Evolutionary conservation across 2,888 invertebrate genomes (phyloP), one percentile per base, ranked within the genome.

Genomic region (Microctonus aethiopoides): DNA sequence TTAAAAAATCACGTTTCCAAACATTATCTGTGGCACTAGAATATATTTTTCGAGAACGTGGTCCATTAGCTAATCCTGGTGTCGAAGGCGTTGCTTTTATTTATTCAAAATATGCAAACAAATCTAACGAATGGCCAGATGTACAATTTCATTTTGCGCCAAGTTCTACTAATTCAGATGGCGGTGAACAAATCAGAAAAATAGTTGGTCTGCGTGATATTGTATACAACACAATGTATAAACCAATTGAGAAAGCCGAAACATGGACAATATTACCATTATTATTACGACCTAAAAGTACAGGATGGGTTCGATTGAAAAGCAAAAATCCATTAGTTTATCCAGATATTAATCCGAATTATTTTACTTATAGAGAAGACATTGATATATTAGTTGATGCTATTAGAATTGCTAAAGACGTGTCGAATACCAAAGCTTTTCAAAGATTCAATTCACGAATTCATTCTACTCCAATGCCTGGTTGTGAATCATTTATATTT

Each of bases 281-380:
- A 3, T 85, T 96, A 0, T 86, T 98, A 76, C 90, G 98, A 6
- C 96, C 98, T 0, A 93, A 92, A 80, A 97, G 97, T 82, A 91
- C 91, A 0, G 99, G 99, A 0, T 93, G 93, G 91, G 88, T 99
- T n/a, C 91, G 92, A 63, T 87, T 99, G 20, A 92, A 91, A 75
- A 94, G 94, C 60, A 90, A 89, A 41, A 93, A 97, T 85, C 97
- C 97, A 0, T 89, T 92, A 74, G 91, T 93, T 0, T 91, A 94
- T 73, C 98, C 97, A 0, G 91, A 93, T 13, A 93, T 98, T 67
- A 94, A 95, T 83, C 97, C 98, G 0, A 97, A 98, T 84, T 98
- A 98, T 84, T 94, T 98, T 82, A 92, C 95, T 0, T 92, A 95
- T 77, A 92, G 92, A 74, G 91, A 94, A 80, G 98, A 98, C 79